These are phyloP conservation scores for Abscondita cerata DNA, from an alignment of 2,888 invertebrate species.

Conservation along the genomic window DNA sequence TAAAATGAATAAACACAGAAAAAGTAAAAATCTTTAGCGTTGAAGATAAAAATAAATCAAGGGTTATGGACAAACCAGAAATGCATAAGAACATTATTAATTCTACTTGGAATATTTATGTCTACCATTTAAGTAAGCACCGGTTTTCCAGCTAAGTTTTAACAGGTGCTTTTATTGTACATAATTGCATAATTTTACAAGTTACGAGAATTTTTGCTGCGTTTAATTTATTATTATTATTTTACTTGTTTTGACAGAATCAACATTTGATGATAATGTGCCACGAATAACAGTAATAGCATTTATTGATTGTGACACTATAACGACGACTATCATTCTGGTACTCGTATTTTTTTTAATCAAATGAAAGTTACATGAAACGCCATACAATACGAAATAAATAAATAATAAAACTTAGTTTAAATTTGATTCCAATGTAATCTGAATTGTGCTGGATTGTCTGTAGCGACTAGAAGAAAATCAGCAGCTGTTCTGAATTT, in stretches of 20 bases:
- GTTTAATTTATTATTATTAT: constrained; percentile 17
- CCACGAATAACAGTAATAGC: constrained; percentile 15
- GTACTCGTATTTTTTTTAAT: too few species aligned
- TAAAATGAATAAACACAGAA: too few species aligned
- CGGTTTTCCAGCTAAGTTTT: constrained; percentile 26
- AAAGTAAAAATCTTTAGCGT: not conserved
- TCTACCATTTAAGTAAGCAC: constrained; percentile 32
- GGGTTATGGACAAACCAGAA: constrained; percentile 29
- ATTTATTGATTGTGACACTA: too few species aligned
- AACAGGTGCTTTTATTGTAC: constrained; percentile 36
- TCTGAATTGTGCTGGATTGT: too few species aligned
- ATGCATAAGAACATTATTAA: constrained; percentile 34
- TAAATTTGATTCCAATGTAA: too few species aligned
- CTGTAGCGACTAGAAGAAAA: too few species aligned
- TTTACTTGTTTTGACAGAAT: constrained; percentile 25
- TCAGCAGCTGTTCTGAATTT: too few species aligned
- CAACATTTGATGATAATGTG: constrained; percentile 18
- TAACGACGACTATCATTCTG: too few species aligned
- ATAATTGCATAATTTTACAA: constrained; percentile 36
- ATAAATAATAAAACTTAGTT: too few species aligned
- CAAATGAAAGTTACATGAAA: too few species aligned
- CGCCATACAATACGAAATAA: too few species aligned
- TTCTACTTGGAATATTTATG: constrained; percentile 35
- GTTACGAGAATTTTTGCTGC: constrained; percentile 27
- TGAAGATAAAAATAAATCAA: constrained; percentile 32